These are phyloP conservation scores for Symphodus melops DNA, from an alignment of 2,113 vertebrate species.

Conservation along the genomic window DNA sequence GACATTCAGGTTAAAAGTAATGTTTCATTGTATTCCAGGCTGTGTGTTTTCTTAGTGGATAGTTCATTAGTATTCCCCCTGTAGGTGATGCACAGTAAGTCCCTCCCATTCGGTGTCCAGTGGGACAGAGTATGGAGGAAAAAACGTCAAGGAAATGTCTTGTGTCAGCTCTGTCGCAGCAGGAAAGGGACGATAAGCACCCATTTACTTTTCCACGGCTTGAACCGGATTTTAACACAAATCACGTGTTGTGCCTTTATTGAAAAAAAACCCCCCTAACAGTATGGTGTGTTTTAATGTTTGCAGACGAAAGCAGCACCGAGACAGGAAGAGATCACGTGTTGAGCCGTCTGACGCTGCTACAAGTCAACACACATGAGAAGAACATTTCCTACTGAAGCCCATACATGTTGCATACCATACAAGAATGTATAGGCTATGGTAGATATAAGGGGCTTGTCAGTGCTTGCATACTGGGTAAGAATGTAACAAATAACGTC, in stretches of 20 bases:
- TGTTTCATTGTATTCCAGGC: neutral
- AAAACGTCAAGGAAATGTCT: too few species aligned
- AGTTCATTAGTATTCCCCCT: slow-evolving; percentile 17
- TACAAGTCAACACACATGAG: too few species aligned
- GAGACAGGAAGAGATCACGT: rapidly evolving
- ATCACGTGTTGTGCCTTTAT: too few species aligned
- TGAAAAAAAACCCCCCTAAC: neutral
- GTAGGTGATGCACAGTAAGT: slow-evolving; percentile 50
- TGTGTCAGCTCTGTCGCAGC: too few species aligned
- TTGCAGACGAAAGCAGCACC: neutral
- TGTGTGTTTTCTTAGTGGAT: neutral
- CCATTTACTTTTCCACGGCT: neutral
- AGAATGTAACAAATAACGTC: too few species aligned
- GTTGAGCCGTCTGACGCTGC: neutral
- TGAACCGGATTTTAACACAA: too few species aligned
- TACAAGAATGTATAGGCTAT: slow-evolving; percentile 6
- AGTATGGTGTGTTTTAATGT: neutral
- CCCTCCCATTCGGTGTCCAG: slow-evolving; percentile 58
- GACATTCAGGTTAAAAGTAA: neutral
- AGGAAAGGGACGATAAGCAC: neutral
- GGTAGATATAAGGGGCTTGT: neutral
- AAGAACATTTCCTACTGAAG: too few species aligned
- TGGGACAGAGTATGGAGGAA: neutral
- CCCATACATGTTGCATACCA: too few species aligned
- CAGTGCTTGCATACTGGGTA: too few species aligned